Conservation (phyloP, 2,888 invertebrate species). For the Sclerodermus sp. region DNA sequence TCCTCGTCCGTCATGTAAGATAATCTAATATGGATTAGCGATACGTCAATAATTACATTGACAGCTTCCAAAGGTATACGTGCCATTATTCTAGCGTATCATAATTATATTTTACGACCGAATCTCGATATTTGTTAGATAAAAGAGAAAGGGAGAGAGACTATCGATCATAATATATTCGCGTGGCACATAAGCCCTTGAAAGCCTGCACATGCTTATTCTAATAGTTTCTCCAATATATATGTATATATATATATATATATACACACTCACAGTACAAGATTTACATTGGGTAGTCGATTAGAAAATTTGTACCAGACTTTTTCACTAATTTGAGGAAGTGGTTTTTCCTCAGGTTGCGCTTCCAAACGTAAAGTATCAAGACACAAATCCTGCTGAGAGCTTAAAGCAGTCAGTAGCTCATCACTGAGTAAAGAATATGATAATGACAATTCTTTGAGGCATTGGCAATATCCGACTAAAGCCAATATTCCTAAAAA, state of each 20-base stretch:
- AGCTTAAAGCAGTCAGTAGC: conserved; percentile 42
- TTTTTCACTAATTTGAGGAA: conserved; percentile 37
- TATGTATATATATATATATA: too few relatives aligned
- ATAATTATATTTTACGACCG: too few relatives aligned
- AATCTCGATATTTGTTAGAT: too few relatives aligned
- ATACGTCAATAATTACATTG: background rate
- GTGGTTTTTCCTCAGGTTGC: conserved; percentile 42
- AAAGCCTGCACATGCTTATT: too few relatives aligned
- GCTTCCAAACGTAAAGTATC: conserved; percentile 48
- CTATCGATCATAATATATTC: too few relatives aligned
- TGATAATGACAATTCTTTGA: conserved; percentile 49
- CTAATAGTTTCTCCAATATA: background rate
- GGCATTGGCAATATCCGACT: conserved; percentile 38
- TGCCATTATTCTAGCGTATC: too few relatives aligned
- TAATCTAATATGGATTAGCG: conserved; percentile 26
- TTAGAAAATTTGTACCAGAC: conserved; percentile 44
- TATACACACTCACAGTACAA: conserved; percentile 45
- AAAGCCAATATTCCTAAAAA: conserved; percentile 42
- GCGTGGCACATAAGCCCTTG: too few relatives aligned
- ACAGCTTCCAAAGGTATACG: too few relatives aligned
- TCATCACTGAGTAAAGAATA: conserved; percentile 52
- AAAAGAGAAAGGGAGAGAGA: too few relatives aligned
- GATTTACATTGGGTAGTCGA: conserved; percentile 44
- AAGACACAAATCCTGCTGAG: conserved; percentile 34
- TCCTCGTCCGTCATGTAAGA: conserved; percentile 46